Base-by-base conservation (phyloP, 2,888 invertebrate genomes). In the Polietes domitor region DNA sequence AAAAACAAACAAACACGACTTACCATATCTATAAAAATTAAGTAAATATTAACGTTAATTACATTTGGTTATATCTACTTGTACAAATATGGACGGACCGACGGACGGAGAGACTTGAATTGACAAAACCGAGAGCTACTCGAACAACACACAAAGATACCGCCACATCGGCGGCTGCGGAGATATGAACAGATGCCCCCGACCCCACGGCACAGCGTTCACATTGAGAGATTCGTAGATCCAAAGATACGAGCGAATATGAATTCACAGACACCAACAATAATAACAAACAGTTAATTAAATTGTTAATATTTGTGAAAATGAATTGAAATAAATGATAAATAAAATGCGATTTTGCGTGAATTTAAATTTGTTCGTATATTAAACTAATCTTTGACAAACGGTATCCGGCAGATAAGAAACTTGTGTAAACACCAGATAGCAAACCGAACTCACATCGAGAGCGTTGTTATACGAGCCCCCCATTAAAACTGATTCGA, bases 251-350 rank as follows among this genome's bases (percentile, higher is more conserved):
- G 15, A 41, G 43, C 12, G 17, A 21, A 68, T 68, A 43, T 68
- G 68, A 68, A 43, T 41, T 26, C 43, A 58, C 32, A 37, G 12
- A 37, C 37, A 43, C 15, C 28, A 70, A 37, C 55, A 61, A 58
- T 58, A 68, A 10, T 58, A 53, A 37, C 2, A 77, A 70, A 70
- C 41, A 68, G 6, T 63, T 84, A 84, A 84, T 79, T 78, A 81
- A 79, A 84, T 76, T 81, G 81, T 80, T 84, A 50, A 76, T 84
- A 76, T 78, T 80, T 84, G 77, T 80, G 65, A 71, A 61, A 74
- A 50, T 15, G 41, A 84, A 78, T 78, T 78, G 65, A 75, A 75
- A 58, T 71, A 68, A 41, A 72, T 68, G 72, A 75, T 78, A 83
- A 75, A 72, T 78, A 75, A 74, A 78, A 63, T 61, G 65, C 81